Percentiles rank a stretch among this genome's conserved stretches.
Evolutionary conservation across 2,888 invertebrate genomes (phyloP).

Genomic region (Notodonta ziczac): DNA sequence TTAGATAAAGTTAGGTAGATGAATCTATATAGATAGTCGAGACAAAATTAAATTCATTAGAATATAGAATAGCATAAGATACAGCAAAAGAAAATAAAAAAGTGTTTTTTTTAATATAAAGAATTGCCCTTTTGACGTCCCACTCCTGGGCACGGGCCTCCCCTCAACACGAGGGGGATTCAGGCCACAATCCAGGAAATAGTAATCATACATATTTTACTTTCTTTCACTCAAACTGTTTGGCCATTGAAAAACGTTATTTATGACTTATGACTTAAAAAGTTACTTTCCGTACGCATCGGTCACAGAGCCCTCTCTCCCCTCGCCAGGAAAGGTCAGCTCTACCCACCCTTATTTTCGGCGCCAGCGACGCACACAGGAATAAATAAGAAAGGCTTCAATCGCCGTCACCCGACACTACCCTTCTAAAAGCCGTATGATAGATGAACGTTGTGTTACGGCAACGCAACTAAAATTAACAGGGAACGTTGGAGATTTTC

Average conservation of each 20-base stretch:
- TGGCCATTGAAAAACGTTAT: slow-evolving; percentile 18
- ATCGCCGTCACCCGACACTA: slow-evolving; percentile 71
- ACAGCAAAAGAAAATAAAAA: too few species aligned
- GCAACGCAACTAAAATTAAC: slow-evolving; percentile 55
- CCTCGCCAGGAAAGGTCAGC: slow-evolving; percentile 65
- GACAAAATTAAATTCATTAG: too few species aligned
- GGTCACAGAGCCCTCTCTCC: slow-evolving; percentile 64
- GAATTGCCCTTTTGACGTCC: too few species aligned
- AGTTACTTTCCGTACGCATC: slow-evolving; percentile 58
- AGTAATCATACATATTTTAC: too few species aligned
- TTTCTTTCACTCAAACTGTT: background rate
- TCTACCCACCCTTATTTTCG: slow-evolving; percentile 57
- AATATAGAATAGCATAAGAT: too few species aligned
- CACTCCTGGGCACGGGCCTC: too few species aligned
- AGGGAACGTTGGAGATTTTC: slow-evolving; percentile 32
- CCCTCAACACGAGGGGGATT: too few species aligned
- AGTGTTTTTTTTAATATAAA: too few species aligned
- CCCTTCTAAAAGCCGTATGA: slow-evolving; percentile 78
- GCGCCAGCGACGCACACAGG: slow-evolving; percentile 67
- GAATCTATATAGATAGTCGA: too few species aligned
- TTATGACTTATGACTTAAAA: slow-evolving; percentile 24
- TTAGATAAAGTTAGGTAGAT: too few species aligned
- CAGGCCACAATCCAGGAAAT: too few species aligned
- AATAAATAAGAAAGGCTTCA: slow-evolving; percentile 77
- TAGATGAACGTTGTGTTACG: slow-evolving; percentile 70